A percentile compares a stretch with the other conserved stretches of the same genome.
Conservation (phyloP, 2,797 vertebrate species). For the Sylvilagus floridanus region DNA sequence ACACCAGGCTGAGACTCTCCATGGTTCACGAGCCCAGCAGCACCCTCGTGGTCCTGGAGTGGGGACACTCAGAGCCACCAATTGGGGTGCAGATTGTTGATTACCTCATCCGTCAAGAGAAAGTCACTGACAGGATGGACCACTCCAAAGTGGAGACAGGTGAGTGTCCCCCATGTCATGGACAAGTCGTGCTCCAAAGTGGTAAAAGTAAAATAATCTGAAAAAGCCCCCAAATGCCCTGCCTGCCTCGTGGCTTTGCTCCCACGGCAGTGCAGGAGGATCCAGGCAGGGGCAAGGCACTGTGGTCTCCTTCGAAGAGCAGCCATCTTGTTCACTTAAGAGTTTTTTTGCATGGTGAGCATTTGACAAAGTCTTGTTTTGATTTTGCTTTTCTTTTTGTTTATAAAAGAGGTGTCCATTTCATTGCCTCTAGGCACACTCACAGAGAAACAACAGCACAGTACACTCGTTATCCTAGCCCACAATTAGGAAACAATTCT, state of each 20-base stretch:
- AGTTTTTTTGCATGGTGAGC: conserved; percentile 51
- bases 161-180: conserved; percentile 78
- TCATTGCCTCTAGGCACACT: conserved; percentile 75
- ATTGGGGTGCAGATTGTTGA: conserved; percentile 97
- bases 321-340: conserved; percentile 7
- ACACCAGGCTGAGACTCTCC: conserved; percentile 93
- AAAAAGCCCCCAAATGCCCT: neutral
- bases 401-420: conserved; percentile 80
- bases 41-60: conserved; percentile 97
- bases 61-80: conserved; percentile 96
- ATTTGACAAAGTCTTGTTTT: conserved; percentile 76
- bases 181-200: neutral
- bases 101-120: conserved; percentile 98
- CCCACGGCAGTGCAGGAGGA: neutral
- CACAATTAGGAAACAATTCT: conserved; percentile 79
- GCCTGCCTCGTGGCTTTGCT: neutral
- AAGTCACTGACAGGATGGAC: conserved; percentile 96
- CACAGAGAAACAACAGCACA: conserved; percentile 60
- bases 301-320: neutral
- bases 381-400: conserved; percentile 74
- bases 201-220: neutral
- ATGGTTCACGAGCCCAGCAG: conserved; percentile 97
- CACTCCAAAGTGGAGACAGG: conserved; percentile 99
- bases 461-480: conserved; percentile 48
- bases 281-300: neutral